These are phyloP conservation scores for Caenorhabditis latens DNA, from an alignment of 1,140 invertebrate genomes.

Conservation along the genomic window DNA sequence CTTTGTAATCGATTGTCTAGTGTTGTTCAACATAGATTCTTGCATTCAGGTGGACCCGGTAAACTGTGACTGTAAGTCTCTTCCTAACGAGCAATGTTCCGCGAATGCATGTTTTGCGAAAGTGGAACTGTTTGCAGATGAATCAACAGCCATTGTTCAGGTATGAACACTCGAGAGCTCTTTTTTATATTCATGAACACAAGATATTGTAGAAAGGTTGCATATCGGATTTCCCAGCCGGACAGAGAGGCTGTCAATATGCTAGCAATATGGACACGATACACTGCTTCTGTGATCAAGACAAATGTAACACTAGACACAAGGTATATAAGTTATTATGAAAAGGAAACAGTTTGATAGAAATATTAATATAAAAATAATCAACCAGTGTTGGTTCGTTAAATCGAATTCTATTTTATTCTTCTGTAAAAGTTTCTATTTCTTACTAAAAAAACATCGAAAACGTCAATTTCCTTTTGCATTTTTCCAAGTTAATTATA, in stretches of 20 bases:
- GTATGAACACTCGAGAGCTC: constrained; percentile 61
- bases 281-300: constrained; percentile 75
- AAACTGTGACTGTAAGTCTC: constrained; percentile 62
- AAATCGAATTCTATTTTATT: constrained; percentile 39
- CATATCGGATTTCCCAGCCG: constrained; percentile 71
- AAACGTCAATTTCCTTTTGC: neutral
- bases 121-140: constrained; percentile 73
- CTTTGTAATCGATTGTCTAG: neutral
- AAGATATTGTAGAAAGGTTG: constrained; percentile 76
- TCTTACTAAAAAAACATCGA: neutral
- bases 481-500: constrained; percentile 43
- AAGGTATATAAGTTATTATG: constrained; percentile 64
- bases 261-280: constrained; percentile 76
- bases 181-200: constrained; percentile 49
- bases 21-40: neutral
- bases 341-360: neutral
- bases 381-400: neutral
- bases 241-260: constrained; percentile 74
- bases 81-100: constrained; percentile 66
- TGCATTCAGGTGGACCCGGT: constrained; percentile 56
- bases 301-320: constrained; percentile 73
- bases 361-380: neutral
- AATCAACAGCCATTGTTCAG: constrained; percentile 76
- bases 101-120: constrained; percentile 76
- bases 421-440: constrained; percentile 6